Evolutionary conservation across 1,140 invertebrate species (phyloP), one percentile per base, ranked within the genome.

Genomic region (Homarus americanus): DNA sequence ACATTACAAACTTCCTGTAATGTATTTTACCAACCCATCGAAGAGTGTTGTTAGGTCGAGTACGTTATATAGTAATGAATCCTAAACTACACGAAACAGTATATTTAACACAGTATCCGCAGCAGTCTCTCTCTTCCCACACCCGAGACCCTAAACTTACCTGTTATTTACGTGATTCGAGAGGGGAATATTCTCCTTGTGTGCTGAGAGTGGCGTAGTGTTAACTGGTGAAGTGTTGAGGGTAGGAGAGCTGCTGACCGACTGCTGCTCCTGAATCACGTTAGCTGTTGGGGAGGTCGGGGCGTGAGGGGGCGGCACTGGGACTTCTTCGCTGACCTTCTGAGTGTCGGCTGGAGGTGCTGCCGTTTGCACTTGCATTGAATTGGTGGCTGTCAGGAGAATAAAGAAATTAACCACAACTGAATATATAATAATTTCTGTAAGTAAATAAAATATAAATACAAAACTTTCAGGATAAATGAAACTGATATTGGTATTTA

Each of bases 151-250:
- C n/a, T n/a, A 38, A 41, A 38, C 78, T 73, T 69, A 90, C 88
- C 88, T 82, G 53, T 90, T 90, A 83, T 84, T 90, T 24, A 90
- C 88, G 78, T 90, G 88, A 58, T 90, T 90, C 24, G 88, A 90
- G 15, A 90, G 24, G 20, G 88, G 88, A 76, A 90, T 83, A 84
- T 90, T 90, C 73, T 90, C 88, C 36, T 90, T 90, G 41, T 90
- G 88, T 32, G 82, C 28, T 10, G 80, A 82, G 28, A 83, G 69
- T 32, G 79, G 88, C 28, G 88, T 80, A n/a, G 86, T 44, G 20
- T 79, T 36, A 24, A 80, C 24, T 32, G 86, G 86, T 24, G 86
- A 82, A 40, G 87, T 28, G 38, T 72, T 73, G 44, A 36, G 34
- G 17, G 53, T 38, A 0, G n/a, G 38, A 9, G 66, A 82, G 80